Evolutionary conservation across 2,888 invertebrate genomes (phyloP), one percentile per base, ranked within the genome.

Genomic region (Onthophagus sagittarius): DNA sequence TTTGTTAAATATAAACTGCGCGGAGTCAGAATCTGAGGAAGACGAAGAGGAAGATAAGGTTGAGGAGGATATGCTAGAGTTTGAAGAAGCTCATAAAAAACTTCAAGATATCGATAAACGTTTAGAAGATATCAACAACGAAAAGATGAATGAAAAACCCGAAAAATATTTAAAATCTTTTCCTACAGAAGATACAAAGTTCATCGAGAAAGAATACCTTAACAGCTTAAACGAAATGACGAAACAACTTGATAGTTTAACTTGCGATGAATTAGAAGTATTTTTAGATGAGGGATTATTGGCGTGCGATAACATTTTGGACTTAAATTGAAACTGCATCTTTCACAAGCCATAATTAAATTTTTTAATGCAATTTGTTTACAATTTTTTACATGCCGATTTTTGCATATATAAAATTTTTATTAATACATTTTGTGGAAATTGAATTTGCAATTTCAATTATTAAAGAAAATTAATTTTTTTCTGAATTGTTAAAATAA

Each of bases 201-300:
- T 23, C 31, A 67, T 67, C n/a, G 31, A 67, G 31, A 67, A 67
- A 23, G 67, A 67, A 23, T 67, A 67, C 11, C 31, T 67, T 13
- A 67, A 67, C n/a, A 67, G 67, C 23, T 67, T 67, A 7, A 67
- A 67, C n/a, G 67, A 67, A n/a, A 67, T 67, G 67, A 67, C 67
- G 2, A 67, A 67, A 9, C 23, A 67, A n/a, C 23, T 67, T 23
- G 67, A 67, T 15, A 67, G 67, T 67, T 67, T 67, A 23, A 23
- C 32, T 0, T n/a, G 67, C 0, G 67, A 67, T 7, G 67, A 23
- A 53, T 53, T 53, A 11, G 39, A 53, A 11, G 39, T 53, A 9
- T 53, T 53, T 53, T 53, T 53, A 11, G 39, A 53, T 53, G 39
- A 53, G 39, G 39, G 39, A 7, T 53, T 53, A 11, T 53, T 53